phyloP scores from a whole-genome alignment of 2,113 vertebrate genomes.

The Aegypius monachus region DNA sequence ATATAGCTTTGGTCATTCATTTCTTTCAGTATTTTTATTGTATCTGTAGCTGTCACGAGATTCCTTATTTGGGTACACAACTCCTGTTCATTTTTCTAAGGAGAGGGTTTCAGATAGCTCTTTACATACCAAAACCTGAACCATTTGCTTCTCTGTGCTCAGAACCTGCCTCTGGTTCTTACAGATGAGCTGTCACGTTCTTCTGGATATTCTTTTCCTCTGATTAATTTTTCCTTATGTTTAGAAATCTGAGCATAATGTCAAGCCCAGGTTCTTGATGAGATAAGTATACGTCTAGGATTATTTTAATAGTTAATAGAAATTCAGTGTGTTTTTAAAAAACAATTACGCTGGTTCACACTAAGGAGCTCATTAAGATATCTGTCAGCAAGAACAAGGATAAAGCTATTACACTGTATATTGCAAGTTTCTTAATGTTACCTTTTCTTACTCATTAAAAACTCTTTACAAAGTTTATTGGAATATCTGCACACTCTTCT shows the following conservation, averaged over 20 bases:
- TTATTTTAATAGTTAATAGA: neutral
- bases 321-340: neutral
- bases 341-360: neutral
- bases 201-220: neutral
- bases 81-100: neutral
- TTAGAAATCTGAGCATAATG: neutral
- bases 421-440: conserved; percentile 6
- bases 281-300: neutral
- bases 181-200: neutral
- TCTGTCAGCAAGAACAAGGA: neutral
- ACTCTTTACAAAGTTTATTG: neutral
- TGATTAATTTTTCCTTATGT: neutral
- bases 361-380: neutral
- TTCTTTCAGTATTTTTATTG: neutral
- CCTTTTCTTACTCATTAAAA: conserved; percentile 3
- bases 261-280: neutral
- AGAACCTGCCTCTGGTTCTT: neutral
- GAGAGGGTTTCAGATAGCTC: neutral
- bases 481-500: neutral
- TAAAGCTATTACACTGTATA: neutral
- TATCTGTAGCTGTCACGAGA: neutral
- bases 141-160: neutral
- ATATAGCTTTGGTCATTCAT: neutral
- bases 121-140: neutral
- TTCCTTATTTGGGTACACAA: neutral